phyloP scores from a whole-genome alignment of 2,797 vertebrate genomes.

The Lithobates pipiens region DNA sequence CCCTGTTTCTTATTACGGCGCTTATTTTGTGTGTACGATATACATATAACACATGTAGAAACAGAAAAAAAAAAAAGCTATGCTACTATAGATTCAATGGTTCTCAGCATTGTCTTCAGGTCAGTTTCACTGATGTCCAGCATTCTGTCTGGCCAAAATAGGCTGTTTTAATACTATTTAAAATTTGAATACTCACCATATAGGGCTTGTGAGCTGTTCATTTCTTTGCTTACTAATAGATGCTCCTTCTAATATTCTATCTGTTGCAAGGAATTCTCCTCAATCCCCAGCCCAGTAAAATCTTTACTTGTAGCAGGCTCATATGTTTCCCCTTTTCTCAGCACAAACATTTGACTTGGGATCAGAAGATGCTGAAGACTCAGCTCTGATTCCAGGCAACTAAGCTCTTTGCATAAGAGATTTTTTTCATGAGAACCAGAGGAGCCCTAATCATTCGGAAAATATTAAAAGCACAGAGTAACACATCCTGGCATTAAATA shows the following conservation, averaged over 20 bases:
- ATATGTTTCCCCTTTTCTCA: neutral
- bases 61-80: too few relatives aligned
- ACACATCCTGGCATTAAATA: rapidly evolving
- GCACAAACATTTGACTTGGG: slow-evolving; percentile 12
- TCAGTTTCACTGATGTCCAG: too few relatives aligned
- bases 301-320: neutral
- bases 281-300: neutral
- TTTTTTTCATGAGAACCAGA: neutral
- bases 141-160: too few relatives aligned
- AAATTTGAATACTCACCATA: too few relatives aligned
- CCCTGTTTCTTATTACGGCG: too few relatives aligned
- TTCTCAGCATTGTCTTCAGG: too few relatives aligned
- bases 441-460: neutral
- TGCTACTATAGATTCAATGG: too few relatives aligned
- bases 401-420: neutral
- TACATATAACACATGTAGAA: too few relatives aligned
- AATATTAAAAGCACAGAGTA: neutral
- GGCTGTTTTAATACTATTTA: too few relatives aligned
- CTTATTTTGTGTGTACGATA: too few relatives aligned
- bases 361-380: neutral
- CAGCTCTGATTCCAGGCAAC: slow-evolving; percentile 1
- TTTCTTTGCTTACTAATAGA: too few relatives aligned
- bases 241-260: slow-evolving; percentile 14
- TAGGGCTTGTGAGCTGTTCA: slow-evolving; percentile 10
- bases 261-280: neutral